Base-by-base conservation (phyloP, 2,113 vertebrate species). In the Tragelaphus imberbis region DNA sequence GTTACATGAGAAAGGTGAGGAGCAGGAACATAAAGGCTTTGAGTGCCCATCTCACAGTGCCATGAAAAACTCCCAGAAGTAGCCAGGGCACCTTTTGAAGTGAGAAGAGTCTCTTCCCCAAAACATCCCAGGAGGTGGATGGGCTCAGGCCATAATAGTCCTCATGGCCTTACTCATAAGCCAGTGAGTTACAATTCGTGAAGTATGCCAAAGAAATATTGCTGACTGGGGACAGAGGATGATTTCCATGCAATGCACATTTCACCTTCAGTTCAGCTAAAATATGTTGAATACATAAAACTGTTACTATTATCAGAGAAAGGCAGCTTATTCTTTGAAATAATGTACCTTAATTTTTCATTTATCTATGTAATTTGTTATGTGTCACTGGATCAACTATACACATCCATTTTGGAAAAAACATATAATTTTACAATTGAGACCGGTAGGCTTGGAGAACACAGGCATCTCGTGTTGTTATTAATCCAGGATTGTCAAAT, bases 281-380 rank as follows among this genome's bases (percentile, higher is more conserved):
- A 95, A 51, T 90, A 93, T 44, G 2, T 56, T 96, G 58, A 98
- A 36, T 94, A 47, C 40, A 94, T 47, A 10, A 92, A 90, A 87
- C 15, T 86, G 75, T 77, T 88, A 85, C 3, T 61, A 40, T 80
- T 89, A 56, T 5, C 55, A 79, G 30, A 59, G 75, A 95, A 84
- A 53, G 25, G 3, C 49, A 7, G 33, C 80, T 96, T 82, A 53
- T 97, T 75, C 77, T 94, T 97, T 96, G 86, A 98, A 98, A 96
- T 96, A 89, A 89, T 40, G 65, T 56, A 93, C 56, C 91, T 94
- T 98, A 98, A 98, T 97, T 97, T 98, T 98, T 98, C 65, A 44
- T 93, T 71, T 97, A 92, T 97, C 95, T 59, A 0, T 68, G 25
- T 87, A 92, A 97, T 98, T 97, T 65, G 75, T 97, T 96, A 97